These are phyloP conservation scores for Carassius carassius DNA, from an alignment of 2,113 vertebrate species.

Conservation along the genomic window DNA sequence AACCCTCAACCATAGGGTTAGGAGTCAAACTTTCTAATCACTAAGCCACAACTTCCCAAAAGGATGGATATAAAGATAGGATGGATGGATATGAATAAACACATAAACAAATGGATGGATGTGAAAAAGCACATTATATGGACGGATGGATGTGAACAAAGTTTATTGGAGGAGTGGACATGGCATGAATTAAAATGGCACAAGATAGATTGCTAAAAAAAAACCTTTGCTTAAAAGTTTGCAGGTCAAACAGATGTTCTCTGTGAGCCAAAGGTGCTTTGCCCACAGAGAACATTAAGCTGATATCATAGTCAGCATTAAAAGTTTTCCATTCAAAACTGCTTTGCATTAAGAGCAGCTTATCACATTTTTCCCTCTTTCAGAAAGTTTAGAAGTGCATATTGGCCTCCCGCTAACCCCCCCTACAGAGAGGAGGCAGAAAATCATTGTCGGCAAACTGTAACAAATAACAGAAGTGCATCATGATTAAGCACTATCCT, in stretches of 20 bases:
- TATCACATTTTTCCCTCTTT: constrained; percentile 40
- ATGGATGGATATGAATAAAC: neutral
- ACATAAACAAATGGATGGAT: neutral
- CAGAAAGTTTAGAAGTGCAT: constrained; percentile 39
- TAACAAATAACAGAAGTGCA: constrained; percentile 53
- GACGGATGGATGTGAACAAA: neutral
- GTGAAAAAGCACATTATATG: neutral
- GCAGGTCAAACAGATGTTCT: constrained; percentile 7
- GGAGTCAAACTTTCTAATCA: too few species aligned
- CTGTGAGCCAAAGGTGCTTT: neutral
- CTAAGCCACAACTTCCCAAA: too few species aligned
- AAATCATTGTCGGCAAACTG: constrained; percentile 48
- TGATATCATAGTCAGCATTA: constrained; percentile 17
- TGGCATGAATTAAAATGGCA: neutral
- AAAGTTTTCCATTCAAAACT: constrained; percentile 1
- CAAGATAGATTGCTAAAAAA: neutral
- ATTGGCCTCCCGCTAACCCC: constrained; percentile 38
- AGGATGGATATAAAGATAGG: too few species aligned
- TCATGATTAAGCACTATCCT: constrained; percentile 52
- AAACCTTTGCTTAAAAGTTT: neutral
- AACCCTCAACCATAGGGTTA: too few species aligned
- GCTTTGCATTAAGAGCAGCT: constrained; percentile 20
- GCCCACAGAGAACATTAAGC: neutral
- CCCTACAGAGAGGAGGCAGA: constrained; percentile 25
- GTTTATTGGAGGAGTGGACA: neutral